phyloP scores from a whole-genome alignment of 2,113 vertebrate genomes.

The Paedocypris sp. region DNA sequence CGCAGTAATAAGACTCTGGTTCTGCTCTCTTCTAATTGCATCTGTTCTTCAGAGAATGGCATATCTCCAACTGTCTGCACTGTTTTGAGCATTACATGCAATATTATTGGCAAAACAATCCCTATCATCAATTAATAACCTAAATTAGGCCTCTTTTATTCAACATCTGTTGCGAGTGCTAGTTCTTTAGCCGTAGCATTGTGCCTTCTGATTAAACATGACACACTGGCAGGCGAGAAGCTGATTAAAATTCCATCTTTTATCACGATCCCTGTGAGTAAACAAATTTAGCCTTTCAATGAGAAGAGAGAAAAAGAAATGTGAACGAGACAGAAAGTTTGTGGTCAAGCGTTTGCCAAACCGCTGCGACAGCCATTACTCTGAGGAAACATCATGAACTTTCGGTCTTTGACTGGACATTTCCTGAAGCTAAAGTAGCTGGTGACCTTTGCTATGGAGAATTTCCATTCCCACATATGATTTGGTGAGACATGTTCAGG shows the following conservation, averaged over 20 bases:
- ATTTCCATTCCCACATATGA: neutral
- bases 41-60: no score
- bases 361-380: neutral
- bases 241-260: conserved; percentile 37
- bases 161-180: no score
- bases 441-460: neutral
- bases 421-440: neutral
- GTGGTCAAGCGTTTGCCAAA: neutral
- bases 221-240: conserved; percentile 26
- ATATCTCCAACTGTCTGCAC: no score
- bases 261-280: neutral
- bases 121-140: no score
- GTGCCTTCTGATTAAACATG: conserved; percentile 32
- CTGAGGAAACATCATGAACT: neutral
- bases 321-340: neutral
- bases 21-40: no score
- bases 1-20: no score
- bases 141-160: no score
- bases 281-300: neutral
- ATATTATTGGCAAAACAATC: no score
- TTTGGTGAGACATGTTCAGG: conserved; percentile 1
- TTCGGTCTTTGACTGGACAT: neutral
- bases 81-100: no score
- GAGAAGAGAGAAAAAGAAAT: neutral
- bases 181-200: neutral